phyloP scores from a whole-genome alignment of 2,888 invertebrate species.

The Platycnemis pennipes region DNA sequence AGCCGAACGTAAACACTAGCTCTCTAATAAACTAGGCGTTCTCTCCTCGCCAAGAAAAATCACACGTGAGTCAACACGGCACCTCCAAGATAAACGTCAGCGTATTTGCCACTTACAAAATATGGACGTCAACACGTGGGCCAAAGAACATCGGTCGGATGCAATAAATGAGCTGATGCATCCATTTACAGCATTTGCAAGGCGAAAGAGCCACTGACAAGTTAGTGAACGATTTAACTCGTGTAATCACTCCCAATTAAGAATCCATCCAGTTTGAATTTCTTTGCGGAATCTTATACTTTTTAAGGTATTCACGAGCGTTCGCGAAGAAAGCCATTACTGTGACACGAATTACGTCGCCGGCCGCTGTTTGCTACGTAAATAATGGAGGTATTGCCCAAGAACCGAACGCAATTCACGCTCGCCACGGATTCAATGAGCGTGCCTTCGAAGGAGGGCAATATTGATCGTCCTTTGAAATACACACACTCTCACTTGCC shows the following conservation, averaged over 20 bases:
- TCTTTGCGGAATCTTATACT: not conserved
- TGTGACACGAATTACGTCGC: not conserved
- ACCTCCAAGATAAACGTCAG: not conserved
- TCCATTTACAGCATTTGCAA: not conserved
- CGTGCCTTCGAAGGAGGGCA: not conserved
- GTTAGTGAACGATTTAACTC: not conserved
- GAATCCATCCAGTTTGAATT: not conserved
- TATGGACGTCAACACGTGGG: slow-evolving; percentile 15
- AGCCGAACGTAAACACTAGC: slow-evolving; percentile 16
- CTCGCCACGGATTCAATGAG: not conserved
- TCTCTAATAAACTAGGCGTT: slow-evolving; percentile 26
- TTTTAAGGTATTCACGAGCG: not conserved
- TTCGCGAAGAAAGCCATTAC: not conserved
- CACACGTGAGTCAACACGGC: slow-evolving; percentile 28
- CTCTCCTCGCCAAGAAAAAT: slow-evolving; percentile 12
- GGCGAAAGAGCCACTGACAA: not conserved
- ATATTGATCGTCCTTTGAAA: not conserved
- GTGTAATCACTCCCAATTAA: not conserved
- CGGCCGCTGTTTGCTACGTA: slow-evolving; percentile 6
- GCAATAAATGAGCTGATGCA: not conserved
- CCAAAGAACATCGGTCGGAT: not conserved
- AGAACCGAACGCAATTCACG: slow-evolving; percentile 15
- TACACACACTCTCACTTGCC: slow-evolving; percentile 31
- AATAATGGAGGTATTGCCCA: slow-evolving; percentile 8
- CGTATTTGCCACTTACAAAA: slow-evolving; percentile 16